A percentile compares a stretch with the other conserved stretches of the same genome.
Evolutionary conservation across 2,113 vertebrate species (phyloP).

Genomic region (Orientallactaga bullata): DNA sequence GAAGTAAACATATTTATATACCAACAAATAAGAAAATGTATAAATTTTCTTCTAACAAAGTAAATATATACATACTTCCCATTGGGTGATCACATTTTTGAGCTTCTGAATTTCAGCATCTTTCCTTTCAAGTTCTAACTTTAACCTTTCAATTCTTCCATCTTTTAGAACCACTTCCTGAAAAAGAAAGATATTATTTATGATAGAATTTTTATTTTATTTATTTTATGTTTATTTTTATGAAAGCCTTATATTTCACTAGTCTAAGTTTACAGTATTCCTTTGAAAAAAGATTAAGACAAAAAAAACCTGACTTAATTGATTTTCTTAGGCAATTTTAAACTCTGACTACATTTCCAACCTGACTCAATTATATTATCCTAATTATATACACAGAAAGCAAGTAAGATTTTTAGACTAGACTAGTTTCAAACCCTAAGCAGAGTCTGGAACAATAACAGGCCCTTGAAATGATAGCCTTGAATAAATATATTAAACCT

Average conservation of each 20-base stretch:
- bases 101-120: conserved; percentile 93
- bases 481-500: conserved; percentile 41
- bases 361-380: conserved; percentile 28
- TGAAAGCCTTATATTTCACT: neutral
- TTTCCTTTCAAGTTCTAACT: conserved; percentile 96
- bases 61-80: conserved; percentile 91
- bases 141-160: conserved; percentile 92
- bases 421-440: conserved; percentile 50
- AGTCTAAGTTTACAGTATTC: conserved; percentile 20
- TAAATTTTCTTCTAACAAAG: conserved; percentile 36
- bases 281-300: conserved; percentile 46
- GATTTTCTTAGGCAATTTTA: conserved; percentile 52
- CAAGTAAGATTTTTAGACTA: neutral
- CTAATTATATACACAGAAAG: conserved; percentile 43
- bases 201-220: neutral
- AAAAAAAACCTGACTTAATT: conserved; percentile 45
- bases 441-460: conserved; percentile 1
- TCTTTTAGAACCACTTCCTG: conserved; percentile 88
- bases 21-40: conserved; percentile 33
- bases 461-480: neutral
- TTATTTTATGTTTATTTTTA: no score
- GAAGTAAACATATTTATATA: conserved; percentile 37
- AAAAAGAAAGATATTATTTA: conserved; percentile 68
- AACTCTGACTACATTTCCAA: conserved; percentile 53
- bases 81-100: conserved; percentile 91